Percentiles rank a stretch among this genome's conserved stretches.
Conservation (phyloP, 1,140 invertebrate species). For the Colletes latitarsis region DNA sequence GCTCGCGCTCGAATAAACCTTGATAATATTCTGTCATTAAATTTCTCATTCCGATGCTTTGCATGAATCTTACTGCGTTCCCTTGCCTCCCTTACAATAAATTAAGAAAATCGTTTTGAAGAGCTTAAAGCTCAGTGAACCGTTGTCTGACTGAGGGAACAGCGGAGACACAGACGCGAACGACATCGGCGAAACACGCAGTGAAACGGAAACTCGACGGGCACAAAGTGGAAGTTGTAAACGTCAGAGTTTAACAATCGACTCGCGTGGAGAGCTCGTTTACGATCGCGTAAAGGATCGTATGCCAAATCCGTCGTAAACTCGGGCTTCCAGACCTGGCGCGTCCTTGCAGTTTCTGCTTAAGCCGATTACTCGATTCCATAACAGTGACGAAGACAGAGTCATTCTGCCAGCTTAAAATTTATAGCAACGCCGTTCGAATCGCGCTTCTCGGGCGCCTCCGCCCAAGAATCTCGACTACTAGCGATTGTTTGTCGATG, state of each 20-base stretch:
- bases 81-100: no score
- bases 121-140: not conserved
- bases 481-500: not conserved
- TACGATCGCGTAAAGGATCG: slow-evolving; percentile 63
- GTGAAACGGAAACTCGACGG: not conserved
- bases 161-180: not conserved
- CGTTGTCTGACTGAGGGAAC: not conserved
- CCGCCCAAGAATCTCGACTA: not conserved
- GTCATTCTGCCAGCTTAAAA: slow-evolving; percentile 26
- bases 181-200: not conserved
- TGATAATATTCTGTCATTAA: no score
- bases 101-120: slow-evolving; percentile 5
- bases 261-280: slow-evolving; percentile 50
- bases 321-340: slow-evolving; percentile 1
- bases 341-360: slow-evolving; percentile 43
- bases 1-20: no score
- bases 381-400: slow-evolving; percentile 47
- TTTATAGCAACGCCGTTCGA: slow-evolving; percentile 50
- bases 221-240: slow-evolving; percentile 43
- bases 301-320: slow-evolving; percentile 62
- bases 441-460: not conserved
- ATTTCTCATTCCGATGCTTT: no score
- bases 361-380: slow-evolving; percentile 52
- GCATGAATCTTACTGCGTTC: no score
- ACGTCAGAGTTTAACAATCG: slow-evolving; percentile 54